Percentiles rank a stretch among this genome's conserved stretches.
phyloP scores from a whole-genome alignment of 2,797 vertebrate species.

The Sebastes vulpes region DNA sequence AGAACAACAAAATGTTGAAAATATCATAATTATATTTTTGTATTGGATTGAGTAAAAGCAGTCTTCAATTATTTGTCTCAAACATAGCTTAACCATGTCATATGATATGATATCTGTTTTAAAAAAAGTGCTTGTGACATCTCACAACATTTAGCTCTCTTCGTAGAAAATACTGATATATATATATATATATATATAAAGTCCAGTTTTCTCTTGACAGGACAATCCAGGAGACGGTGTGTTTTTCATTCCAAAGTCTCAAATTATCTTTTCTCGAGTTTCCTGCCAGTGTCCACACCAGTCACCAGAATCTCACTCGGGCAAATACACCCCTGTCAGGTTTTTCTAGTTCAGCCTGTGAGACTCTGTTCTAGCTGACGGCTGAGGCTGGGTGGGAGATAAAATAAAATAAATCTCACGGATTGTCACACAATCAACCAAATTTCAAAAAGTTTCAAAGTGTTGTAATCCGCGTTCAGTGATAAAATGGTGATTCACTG shows the following conservation, averaged over 20 bases:
- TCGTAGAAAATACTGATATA: too few species aligned
- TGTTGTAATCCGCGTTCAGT: slow-evolving; percentile 1
- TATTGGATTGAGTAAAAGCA: not conserved
- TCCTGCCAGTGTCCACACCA: slow-evolving; percentile 1
- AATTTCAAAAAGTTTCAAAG: not conserved
- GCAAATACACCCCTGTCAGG: slow-evolving; percentile 6
- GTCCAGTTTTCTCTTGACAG: not conserved
- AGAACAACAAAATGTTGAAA: not conserved
- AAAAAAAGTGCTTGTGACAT: too few species aligned
- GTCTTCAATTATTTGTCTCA: not conserved
- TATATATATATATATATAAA: too few species aligned
- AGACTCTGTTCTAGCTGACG: not conserved
- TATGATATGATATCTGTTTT: not conserved
- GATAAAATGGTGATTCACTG: slow-evolving; percentile 1
- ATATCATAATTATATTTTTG: not conserved
- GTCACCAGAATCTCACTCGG: not conserved
- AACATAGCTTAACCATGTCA: not conserved
- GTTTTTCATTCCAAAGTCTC: slow-evolving; percentile 1
- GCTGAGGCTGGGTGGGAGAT: not conserved
- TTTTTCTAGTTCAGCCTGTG: not conserved
- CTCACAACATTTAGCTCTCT: too few species aligned
- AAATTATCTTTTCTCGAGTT: not conserved
- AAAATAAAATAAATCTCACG: not conserved
- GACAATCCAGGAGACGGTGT: not conserved
- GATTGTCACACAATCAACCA: not conserved